Base-by-base conservation (phyloP, 1,140 invertebrate species). In the Ditylenchus dipsaci region DNA sequence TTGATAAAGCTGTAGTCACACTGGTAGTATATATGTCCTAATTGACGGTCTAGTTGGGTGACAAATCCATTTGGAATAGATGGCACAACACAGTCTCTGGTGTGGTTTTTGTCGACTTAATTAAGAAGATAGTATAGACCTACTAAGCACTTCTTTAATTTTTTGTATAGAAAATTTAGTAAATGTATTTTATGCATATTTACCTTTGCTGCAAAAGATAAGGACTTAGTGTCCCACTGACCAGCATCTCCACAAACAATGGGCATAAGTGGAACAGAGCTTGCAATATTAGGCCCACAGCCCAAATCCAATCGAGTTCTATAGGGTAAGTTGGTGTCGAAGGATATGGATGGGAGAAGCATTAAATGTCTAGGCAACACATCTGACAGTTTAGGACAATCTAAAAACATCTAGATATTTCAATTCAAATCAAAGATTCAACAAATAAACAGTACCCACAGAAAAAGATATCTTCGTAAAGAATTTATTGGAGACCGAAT, bases 1-100 rank as follows among this genome's bases (percentile, higher is more conserved):
- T 53, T 53, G 23, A 17, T 26, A 15, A 53, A 64, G n/a, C 64
- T 49, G 26, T 23, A 66, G 33, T 66, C 58, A 49, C 64, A 66
- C 33, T 33, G 9, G 49, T 23, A 66, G 21, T 33, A 58, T 19
- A 66, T 1, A 15, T 57, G 23, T n/a, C 64, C 64, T 21, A 17
- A 3, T 27, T 23, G 11, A 19, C 64, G 43, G n/a, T 65, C 19
- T 21, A 66, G 33, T 19, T 66, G 27, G 23, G 33, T 29, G 30
- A 29, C 43, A 23, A 9, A 58, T 17, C 64, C 64, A 29, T 66
- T 60, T 57, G 9, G 1, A 9, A 66, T 66, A 49, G 26, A 21
- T 0, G 64, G 64, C 15, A 66, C 64, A 30, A 57, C 19, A 21
- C 64, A 66, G 33, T 38, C 33, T 11, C 11, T 38, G 33, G 3